Evolutionary conservation across 2,888 invertebrate species (phyloP).

Genomic region (Sympetrum striolatum): DNA sequence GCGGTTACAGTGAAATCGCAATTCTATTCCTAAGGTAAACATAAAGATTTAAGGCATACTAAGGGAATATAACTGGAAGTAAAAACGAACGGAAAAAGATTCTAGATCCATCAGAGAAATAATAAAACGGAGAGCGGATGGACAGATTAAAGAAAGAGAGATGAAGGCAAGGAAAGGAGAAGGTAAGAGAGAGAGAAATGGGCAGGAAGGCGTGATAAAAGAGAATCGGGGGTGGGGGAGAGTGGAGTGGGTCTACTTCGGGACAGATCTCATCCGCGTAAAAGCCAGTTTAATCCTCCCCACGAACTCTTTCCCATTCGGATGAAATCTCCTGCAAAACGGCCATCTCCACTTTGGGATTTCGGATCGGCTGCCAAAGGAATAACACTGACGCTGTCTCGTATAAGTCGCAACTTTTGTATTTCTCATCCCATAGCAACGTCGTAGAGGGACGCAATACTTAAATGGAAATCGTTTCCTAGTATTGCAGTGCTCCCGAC

Average conservation of each 20-base stretch:
- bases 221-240: background rate
- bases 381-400: slow-evolving; percentile 5
- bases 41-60: too few relatives aligned
- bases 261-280: slow-evolving; percentile 41
- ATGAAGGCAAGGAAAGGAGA: background rate
- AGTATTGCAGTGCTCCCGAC: background rate
- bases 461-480: background rate
- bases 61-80: too few relatives aligned
- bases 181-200: background rate
- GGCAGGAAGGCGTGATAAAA: background rate
- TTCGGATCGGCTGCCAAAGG: background rate
- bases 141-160: background rate
- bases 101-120: too few relatives aligned
- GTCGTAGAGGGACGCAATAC: background rate
- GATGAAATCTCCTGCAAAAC: slow-evolving; percentile 29
- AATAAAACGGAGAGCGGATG: too few relatives aligned
- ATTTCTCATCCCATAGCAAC: background rate
- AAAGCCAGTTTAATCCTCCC: slow-evolving; percentile 32
- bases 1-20: too few relatives aligned
- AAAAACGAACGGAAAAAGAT: too few relatives aligned
- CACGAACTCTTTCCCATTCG: background rate
- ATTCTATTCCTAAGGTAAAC: too few relatives aligned
- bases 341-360: slow-evolving; percentile 24
- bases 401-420: slow-evolving; percentile 20
- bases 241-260: slow-evolving; percentile 1